Conservation (phyloP, 2,113 vertebrate genomes). For the Leptocoma aspasia region DNA sequence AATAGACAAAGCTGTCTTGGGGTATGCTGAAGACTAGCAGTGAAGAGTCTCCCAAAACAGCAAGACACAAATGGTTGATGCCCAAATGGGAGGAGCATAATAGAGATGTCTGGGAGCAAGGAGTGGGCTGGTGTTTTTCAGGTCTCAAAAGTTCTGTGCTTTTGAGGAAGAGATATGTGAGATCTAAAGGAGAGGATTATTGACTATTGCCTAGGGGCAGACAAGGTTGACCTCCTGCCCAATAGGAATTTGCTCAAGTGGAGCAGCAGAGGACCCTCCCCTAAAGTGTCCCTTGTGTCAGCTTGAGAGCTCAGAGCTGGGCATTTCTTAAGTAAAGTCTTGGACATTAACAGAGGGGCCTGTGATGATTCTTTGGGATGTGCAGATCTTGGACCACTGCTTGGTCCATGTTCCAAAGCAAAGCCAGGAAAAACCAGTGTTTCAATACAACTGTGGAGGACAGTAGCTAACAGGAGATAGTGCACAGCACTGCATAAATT, state of each 20-base stretch:
- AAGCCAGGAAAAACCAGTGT: background rate
- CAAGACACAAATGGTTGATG: background rate
- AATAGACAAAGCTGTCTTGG: background rate
- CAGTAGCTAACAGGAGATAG: background rate
- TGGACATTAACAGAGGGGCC: background rate
- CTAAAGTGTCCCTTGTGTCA: background rate
- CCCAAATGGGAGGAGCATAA: background rate
- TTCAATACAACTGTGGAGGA: background rate
- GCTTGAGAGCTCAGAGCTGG: background rate
- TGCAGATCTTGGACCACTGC: background rate
- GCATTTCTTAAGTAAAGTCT: background rate
- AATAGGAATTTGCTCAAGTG: background rate
- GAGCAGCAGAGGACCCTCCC: background rate
- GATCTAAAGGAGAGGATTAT: background rate
- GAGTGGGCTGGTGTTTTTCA: background rate
- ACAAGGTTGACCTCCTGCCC: background rate
- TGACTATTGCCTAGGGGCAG: background rate
- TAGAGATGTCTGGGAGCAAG: background rate
- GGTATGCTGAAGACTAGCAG: background rate
- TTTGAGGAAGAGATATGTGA: background rate
- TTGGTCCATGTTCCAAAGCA: background rate
- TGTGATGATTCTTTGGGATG: background rate
- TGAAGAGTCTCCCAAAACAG: background rate
- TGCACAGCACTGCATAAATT: background rate
- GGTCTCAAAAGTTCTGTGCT: background rate